Base-by-base conservation (phyloP, 2,888 invertebrate species). In the Polydrusus tereticollis region DNA sequence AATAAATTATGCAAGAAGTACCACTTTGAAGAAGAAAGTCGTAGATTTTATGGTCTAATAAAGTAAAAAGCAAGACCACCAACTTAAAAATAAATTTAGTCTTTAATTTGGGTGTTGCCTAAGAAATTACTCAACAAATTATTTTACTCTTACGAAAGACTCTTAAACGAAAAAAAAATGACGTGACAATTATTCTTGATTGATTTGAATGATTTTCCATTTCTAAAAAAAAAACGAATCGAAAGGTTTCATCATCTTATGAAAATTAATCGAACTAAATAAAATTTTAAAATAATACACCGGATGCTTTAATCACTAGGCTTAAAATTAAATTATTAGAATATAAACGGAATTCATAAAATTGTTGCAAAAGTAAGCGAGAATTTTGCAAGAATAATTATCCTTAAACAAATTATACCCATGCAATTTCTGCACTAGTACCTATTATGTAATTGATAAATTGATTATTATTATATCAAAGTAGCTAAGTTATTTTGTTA, bases 11-110 rank as follows among this genome's bases (percentile, higher is more conserved):
- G 50, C 50, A 50, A 50, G 26, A 26, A 5, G 18, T 16, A 2
- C 18, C n/a, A 14, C 50, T 50, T 26, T 14, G 7, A 50, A 50
- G 26, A 50, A 50, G 50, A 50, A 50, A 50, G 50, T 50, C 43
- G 16, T 10, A 14, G 6, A 26, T 14, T 47, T 50, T 26, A 50
- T 26, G 50, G 50, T 50, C 26, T 26, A 50, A 21, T 50, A 5
- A 47, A 10, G 10, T 3, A 50, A 23, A 50, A 50, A 21, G 5
- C 10, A 50, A 26, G n/a, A 50, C 50, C 50, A 14, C 2, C 2
- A 26, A 26, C 26, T 50, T 50, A n/a, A n/a, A n/a, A n/a, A n/a
- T 14, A 26, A 12, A 50, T 50, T 50, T n/a, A 26, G 23, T 50
- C 26, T n/a, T 14, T 23, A 16, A 23, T 23, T 50, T 21, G 5